Percentiles rank a stretch among this genome's conserved stretches.
These are phyloP conservation scores for Lysiphlebus fabarum DNA, from an alignment of 1,140 invertebrate genomes.

Conservation along the genomic window DNA sequence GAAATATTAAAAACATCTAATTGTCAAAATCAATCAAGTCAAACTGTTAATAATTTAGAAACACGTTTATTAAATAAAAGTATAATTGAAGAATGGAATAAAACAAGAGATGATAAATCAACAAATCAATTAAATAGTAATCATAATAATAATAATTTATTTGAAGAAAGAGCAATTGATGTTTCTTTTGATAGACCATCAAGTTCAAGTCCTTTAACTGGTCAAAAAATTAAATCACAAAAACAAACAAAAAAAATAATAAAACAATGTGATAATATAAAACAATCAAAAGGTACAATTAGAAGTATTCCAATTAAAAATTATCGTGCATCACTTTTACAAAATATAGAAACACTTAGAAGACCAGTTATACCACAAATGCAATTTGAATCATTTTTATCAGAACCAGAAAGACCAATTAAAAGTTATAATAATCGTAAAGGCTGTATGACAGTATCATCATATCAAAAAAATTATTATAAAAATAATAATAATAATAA, in stretches of 20 bases:
- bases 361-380: conserved; percentile 31
- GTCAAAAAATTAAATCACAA: conserved; percentile 6
- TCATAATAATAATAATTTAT: conserved; percentile 36
- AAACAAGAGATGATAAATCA: conserved; percentile 24
- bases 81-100: conserved; percentile 40
- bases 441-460: background rate
- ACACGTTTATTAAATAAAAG: conserved; percentile 30
- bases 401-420: conserved; percentile 25
- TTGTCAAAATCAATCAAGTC: background rate
- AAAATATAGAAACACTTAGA: conserved; percentile 37
- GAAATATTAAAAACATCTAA: background rate
- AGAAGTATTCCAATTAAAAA: conserved; percentile 43
- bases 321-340: conserved; percentile 37
- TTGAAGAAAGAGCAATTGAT: conserved; percentile 44
- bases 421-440: background rate
- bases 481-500: no score
- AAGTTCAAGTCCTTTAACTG: background rate
- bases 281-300: conserved; percentile 24
- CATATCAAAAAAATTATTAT: no score
- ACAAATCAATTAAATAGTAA: background rate
- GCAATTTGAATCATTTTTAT: conserved; percentile 35
- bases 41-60: background rate
- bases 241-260: conserved; percentile 2
- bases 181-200: conserved; percentile 30
- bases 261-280: conserved; percentile 20